Base-by-base conservation (phyloP, 2,113 vertebrate species). In the Aix galericulata region DNA sequence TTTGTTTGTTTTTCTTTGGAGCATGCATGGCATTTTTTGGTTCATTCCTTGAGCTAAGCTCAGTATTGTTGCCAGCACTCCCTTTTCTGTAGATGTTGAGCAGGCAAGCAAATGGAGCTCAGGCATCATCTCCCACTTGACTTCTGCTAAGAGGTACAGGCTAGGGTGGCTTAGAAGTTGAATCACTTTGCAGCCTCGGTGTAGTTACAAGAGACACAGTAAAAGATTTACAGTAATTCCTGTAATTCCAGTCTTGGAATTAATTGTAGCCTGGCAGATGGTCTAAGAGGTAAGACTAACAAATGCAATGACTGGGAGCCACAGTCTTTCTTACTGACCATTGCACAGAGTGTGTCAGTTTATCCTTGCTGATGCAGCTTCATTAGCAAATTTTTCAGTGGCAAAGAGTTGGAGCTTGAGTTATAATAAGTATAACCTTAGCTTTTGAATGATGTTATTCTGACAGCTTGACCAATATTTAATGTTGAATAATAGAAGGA, bases 161-260 rank as follows among this genome's bases (percentile, higher is more conserved):
- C 34, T 5, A 1, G 56, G 20, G 21, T 40, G 60, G 13, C 72
- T 40, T n/a, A 38, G 50, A 1, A 36, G 25, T 52, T 0, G 4
- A 34, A 34, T 44, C 23, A 27, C 14, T 66, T 34, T 42, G 20
- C 26, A 50, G 7, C 12, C n/a, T 53, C 89, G 27, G 4, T 9
- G 25, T 31, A 25, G n/a, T 27, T 42, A 25, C 56, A 78, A 91
- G 42, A 59, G 23, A 16, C 13, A 27, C 6, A 85, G n/a, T 32
- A 55, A 38, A 87, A 59, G 25, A 26, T 25, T 50, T 22, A 18
- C 0, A 0, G 5, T 17, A n/a, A 14, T 48, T 64, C 32, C 91
- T 40, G 1, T 36, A 59, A 53, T 69, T 88, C 31, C 7, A 36
- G 23, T 25, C 55, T 15, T 22, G 25, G 23, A 63, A 74, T 83